phyloP scores from a whole-genome alignment of 2,888 invertebrate species.

The Drosophila mayaguana region DNA sequence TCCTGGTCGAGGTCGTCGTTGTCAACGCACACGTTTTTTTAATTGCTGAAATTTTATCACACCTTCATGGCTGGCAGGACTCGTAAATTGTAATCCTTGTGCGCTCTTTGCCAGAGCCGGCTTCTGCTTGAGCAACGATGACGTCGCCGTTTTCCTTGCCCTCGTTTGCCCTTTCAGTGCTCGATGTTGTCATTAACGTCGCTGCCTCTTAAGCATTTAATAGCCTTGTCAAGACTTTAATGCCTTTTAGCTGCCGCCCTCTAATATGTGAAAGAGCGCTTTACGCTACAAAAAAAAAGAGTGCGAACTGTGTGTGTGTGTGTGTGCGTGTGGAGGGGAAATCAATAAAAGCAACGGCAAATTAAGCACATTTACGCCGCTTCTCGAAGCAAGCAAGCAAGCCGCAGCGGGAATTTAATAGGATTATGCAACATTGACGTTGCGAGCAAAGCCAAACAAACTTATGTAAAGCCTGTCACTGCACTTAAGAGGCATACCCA shows the following conservation, averaged over 20 bases:
- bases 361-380: slow-evolving; percentile 74
- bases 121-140: slow-evolving; percentile 53
- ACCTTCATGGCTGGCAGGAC: slow-evolving; percentile 80
- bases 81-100: slow-evolving; percentile 81
- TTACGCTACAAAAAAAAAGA: slow-evolving; percentile 27
- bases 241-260: slow-evolving; percentile 73
- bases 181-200: slow-evolving; percentile 77
- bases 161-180: slow-evolving; percentile 47
- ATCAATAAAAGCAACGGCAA: slow-evolving; percentile 77
- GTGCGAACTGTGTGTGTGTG: slow-evolving; percentile 24
- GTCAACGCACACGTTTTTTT: slow-evolving; percentile 81
- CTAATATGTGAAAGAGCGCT: slow-evolving; percentile 56
- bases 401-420: slow-evolving; percentile 76
- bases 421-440: slow-evolving; percentile 76
- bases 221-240: slow-evolving; percentile 82
- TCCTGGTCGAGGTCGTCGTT: slow-evolving; percentile 58
- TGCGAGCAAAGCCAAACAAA: slow-evolving; percentile 51
- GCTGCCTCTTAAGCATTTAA: slow-evolving; percentile 81
- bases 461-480: slow-evolving; percentile 75
- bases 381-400: slow-evolving; percentile 31
- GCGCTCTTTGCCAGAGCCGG: slow-evolving; percentile 38
- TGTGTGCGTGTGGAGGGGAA: slow-evolving; percentile 37
- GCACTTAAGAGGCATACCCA: slow-evolving; percentile 48
- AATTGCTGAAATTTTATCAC: slow-evolving; percentile 81
- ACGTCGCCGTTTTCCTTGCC: slow-evolving; percentile 45